Evolutionary conservation across 2,797 vertebrate species (phyloP).

Genomic region (Melanotaenia boesemani): DNA sequence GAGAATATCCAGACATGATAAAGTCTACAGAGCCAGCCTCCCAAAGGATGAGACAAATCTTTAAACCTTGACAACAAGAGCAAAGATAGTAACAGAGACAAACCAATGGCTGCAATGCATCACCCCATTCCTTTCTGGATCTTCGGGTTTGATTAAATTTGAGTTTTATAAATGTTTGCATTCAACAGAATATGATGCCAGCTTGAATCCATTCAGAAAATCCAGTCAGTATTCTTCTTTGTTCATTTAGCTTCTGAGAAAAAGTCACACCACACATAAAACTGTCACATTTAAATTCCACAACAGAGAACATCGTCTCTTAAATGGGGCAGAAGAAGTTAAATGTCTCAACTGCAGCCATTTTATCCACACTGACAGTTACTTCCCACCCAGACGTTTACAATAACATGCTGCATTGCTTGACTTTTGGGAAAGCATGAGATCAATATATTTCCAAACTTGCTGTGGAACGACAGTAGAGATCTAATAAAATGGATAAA

Average conservation of each 20-base stretch:
- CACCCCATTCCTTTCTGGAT: neutral
- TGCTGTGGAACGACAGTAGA: neutral
- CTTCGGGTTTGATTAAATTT: slow-evolving; percentile 22
- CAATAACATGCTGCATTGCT: slow-evolving; percentile 1
- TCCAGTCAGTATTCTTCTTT: slow-evolving; percentile 10
- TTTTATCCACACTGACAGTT: slow-evolving; percentile 68
- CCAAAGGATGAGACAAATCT: slow-evolving; percentile 25
- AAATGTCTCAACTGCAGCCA: slow-evolving; percentile 45
- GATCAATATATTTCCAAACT: slow-evolving; percentile 1
- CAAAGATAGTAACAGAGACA: slow-evolving; percentile 26
- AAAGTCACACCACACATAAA: slow-evolving; percentile 14
- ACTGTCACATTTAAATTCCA: slow-evolving; percentile 21
- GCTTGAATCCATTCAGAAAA: slow-evolving; percentile 30
- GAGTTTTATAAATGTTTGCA: slow-evolving; percentile 34
- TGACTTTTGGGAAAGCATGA: neutral
- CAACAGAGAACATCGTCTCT: slow-evolving; percentile 35
- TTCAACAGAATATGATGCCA: slow-evolving; percentile 27
- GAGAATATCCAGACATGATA: slow-evolving; percentile 39
- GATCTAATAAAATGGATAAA: neutral
- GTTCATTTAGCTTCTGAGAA: neutral
- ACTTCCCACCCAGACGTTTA: slow-evolving; percentile 30
- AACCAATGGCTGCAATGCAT: slow-evolving; percentile 14
- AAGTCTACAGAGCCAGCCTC: slow-evolving; percentile 30
- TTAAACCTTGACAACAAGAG: slow-evolving; percentile 51
- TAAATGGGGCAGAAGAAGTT: slow-evolving; percentile 24